Evolutionary conservation across 1,140 invertebrate species (phyloP).

Genomic region (Solenopsis fugax): DNA sequence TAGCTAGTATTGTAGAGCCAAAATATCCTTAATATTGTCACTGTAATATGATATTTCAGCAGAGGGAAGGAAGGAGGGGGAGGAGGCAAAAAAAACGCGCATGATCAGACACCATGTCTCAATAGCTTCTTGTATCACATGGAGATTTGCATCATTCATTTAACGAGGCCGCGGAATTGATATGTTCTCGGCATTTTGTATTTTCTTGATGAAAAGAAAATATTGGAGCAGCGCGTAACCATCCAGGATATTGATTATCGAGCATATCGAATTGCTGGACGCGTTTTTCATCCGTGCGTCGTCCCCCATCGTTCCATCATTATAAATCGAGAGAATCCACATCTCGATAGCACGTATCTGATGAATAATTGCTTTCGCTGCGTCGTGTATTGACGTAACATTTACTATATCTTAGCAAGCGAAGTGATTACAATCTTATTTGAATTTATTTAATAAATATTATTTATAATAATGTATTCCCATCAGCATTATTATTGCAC

Average conservation of each 20-base stretch:
- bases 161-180: slow-evolving; percentile 51
- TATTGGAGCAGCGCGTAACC: slow-evolving; percentile 48
- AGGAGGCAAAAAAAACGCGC: slow-evolving; percentile 3
- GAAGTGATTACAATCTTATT: slow-evolving; percentile 15
- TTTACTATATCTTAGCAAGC: neutral
- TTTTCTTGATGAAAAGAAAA: slow-evolving; percentile 66
- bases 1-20: too few species aligned
- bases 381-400: neutral
- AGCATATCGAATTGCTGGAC: slow-evolving; percentile 66
- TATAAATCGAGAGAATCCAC: slow-evolving; percentile 29
- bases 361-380: slow-evolving; percentile 28
- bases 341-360: slow-evolving; percentile 2
- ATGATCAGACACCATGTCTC: slow-evolving; percentile 35
- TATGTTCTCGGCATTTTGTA: slow-evolving; percentile 60
- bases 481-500: neutral
- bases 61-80: too few species aligned
- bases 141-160: slow-evolving; percentile 71
- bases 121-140: slow-evolving; percentile 36
- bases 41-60: too few species aligned
- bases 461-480: neutral
- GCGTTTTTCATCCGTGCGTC: slow-evolving; percentile 43
- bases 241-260: slow-evolving; percentile 55
- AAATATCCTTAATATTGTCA: too few species aligned
- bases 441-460: neutral
- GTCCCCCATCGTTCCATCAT: neutral